Evolutionary conservation across 2,797 vertebrate species (phyloP), one percentile per base, ranked within the genome.

Genomic region (Alauda arvensis): DNA sequence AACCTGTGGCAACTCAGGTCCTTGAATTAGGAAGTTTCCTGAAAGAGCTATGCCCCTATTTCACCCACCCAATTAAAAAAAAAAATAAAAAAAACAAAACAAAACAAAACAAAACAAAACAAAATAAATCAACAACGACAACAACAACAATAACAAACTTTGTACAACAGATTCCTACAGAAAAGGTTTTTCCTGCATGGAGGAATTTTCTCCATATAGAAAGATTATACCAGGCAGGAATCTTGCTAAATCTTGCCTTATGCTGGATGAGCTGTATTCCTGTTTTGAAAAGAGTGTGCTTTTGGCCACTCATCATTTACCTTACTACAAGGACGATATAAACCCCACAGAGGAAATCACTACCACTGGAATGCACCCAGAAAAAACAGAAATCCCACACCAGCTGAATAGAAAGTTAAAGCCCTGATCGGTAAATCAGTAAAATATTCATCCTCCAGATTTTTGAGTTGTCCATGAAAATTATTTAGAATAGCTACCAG

Each of bases 231-330:
- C 37, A 53, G 14, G 51, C 23, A 78, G 34, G n/a, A 88, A 87
- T 71, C 21, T 69, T 85, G 37, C 48, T 92, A 79, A 83, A 92
- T 62, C 20, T 53, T 87, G 72, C 72, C 66, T 89, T 89, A 53
- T 43, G 56, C 55, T 66, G 48, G 76, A 80, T 0, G 3, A 28
- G 63, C 28, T 76, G 37, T 71, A 72, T 57, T 90, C 65, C 43
- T 59, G 23, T 63, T 88, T 87, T 56, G 62, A 85, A 80, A 91
- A 80, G 55, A 42, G 21, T 49, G 63, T 18, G n/a, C 28, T 80
- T 86, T 60, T 76, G 59, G 40, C 52, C n/a, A 53, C 39, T 85
- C 67, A 71, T 56, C 5, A 2, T 72, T 87, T 85, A 34, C 79
- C 77, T 87, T 83, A 53, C 66, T 69, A 87, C 48, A 89, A 77